Percentiles rank a stretch among this genome's conserved stretches.
Conservation (phyloP, 2,888 invertebrate genomes). For the Matsumyia berberina region DNA sequence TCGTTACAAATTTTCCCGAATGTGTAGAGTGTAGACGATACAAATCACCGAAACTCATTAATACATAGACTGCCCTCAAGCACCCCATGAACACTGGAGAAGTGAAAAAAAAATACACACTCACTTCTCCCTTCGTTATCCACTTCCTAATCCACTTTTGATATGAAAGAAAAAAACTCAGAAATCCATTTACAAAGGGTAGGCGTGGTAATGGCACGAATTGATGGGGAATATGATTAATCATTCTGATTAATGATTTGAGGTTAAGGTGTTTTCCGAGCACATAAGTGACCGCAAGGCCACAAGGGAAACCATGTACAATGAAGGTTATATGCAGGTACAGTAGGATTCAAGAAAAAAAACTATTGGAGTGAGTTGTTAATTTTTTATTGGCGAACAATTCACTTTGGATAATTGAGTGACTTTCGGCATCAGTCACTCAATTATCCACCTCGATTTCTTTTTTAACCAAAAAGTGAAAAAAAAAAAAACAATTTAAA, state of each 20-base stretch:
- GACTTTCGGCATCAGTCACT: neutral
- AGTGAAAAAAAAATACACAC: neutral
- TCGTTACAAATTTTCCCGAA: neutral
- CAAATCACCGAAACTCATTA: constrained; percentile 59
- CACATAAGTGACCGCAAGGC: constrained; percentile 48
- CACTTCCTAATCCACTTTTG: constrained; percentile 74
- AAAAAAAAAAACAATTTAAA: neutral
- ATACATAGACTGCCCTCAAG: constrained; percentile 47
- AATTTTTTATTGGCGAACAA: constrained; percentile 54
- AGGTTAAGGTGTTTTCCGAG: constrained; percentile 29
- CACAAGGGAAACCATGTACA: constrained; percentile 23
- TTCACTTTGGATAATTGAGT: constrained; percentile 25
- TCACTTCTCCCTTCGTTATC: constrained; percentile 24
- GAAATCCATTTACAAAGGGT: constrained; percentile 71
- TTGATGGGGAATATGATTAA: constrained; percentile 73
- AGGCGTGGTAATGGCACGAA: constrained; percentile 74
- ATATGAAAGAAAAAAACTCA: constrained; percentile 39
- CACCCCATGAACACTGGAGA: constrained; percentile 20
- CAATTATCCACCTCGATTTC: neutral
- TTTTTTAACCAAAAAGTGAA: neutral
- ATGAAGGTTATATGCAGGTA: neutral
- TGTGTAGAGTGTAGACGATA: neutral
- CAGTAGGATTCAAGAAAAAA: neutral
- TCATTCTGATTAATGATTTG: constrained; percentile 61
- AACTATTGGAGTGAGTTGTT: constrained; percentile 51